Base-by-base conservation (phyloP, 2,888 invertebrate species). In the Aspidapion aeneum region DNA sequence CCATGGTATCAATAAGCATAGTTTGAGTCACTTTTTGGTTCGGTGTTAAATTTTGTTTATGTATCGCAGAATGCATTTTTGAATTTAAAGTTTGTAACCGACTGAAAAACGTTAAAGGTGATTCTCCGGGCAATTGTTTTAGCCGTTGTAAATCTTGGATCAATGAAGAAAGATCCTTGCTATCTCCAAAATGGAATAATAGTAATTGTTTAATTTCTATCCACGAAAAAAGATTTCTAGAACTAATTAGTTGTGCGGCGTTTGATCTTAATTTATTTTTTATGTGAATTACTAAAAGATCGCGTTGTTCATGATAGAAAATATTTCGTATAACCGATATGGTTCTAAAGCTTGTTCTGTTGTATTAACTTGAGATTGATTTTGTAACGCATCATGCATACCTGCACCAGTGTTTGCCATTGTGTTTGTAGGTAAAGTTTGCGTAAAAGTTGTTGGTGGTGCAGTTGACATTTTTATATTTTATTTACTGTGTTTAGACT, bases 21-120 rank as follows among this genome's bases (percentile, higher is more conserved):
- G 49, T 22, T 61, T 57, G n/a, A n/a, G n/a, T n/a, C n/a, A 16
- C 12, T 48, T 59, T 59, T 59, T 63, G 51, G n/a, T 52, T 59
- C 9, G 19, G 16, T 49, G 62, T n/a, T 18, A 60, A 2, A 35
- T 48, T 56, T 21, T 58, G 49, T 22, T 61, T 63, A 18, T 60
- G n/a, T n/a, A n/a, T n/a, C n/a, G n/a, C n/a, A n/a, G n/a, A n/a
- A n/a, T n/a, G n/a, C n/a, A n/a, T n/a, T n/a, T 63, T 64, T 1
- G 65, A 56, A 49, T 65, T 62, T 9, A 60, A 54, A 1, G 54
- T 35, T 63, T 63, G 63, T 12, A 35, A 35, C 12, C 35, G 35
- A 35, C 35, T 35, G 35, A 35, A 35, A 35, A 35, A 35, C 35
- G 35, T 35, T 35, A 35, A 35, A 12, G 35, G 35, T 35, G 35